Base-by-base conservation (phyloP, 2,797 vertebrate species). In the Sternotherus odoratus region DNA sequence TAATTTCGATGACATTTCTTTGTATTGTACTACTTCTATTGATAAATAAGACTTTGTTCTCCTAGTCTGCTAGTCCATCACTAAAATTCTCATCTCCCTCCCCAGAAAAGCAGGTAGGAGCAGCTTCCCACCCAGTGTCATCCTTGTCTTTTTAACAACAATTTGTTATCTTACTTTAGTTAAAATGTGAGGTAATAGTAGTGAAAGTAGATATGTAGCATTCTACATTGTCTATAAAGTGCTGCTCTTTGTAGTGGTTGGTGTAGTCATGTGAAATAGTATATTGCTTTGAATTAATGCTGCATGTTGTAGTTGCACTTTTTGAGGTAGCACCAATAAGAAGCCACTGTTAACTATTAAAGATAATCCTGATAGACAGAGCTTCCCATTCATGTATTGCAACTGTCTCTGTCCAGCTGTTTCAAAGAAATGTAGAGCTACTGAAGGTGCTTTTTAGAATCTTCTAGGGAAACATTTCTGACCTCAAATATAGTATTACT, bases 261-360 rank as follows among this genome's bases (percentile, higher is more conserved):
- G 85, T 86, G 88, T 84, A 91, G 74, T 46, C n/a, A 12, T 3
- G 19, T 92, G 66, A 63, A 86, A 89, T 84, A 11, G 82, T 86
- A 72, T 46, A 30, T 48, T 79, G n/a, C 48, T 93, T 86, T 86
- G 90, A 92, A 85, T 56, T 23, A 12, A 8, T 77, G n/a, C 69
- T 81, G 79, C 53, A 7, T 75, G n/a, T 60, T 80, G 79, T 49
- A 21, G 30, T 10, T 78, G 56, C 28, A 78, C 63, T 91, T 30
- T 51, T 39, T 77, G 56, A 85, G n/a, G 69, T 57, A 46, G 19
- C 50, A 81, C 82, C 54, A 69, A 17, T 51, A 13, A 48, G 48
- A 66, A 66, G 63, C 9, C 63, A 66, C 26, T 57, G 56, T 63
- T 66, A 66, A 66, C 7, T 66, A n/a, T 17, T 66, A 66, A n/a